Evolutionary conservation across 2,797 vertebrate genomes (phyloP), one percentile per base, ranked within the genome.

Genomic region (Capromys pilorides): DNA sequence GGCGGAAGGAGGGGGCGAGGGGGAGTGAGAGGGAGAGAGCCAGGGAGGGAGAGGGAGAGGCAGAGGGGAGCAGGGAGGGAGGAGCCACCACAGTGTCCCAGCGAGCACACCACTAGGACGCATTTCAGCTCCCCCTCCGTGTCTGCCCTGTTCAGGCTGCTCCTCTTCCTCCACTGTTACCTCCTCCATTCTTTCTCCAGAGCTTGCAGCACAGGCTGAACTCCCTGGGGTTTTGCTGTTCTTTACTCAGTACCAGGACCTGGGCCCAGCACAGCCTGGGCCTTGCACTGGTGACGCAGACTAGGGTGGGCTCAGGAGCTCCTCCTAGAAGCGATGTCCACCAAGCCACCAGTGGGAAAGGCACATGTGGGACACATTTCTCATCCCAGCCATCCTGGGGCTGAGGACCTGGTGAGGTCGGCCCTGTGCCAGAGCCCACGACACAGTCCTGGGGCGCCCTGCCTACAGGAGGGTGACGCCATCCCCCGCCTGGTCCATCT

Each of bases 171-270:
- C 41, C 6, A 13, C 73, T 85, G 78, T 75, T 13, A 9, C 22
- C 59, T 73, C 39, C 49, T 1, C 31, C 82, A 93, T 69, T 31
- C 86, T 84, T 81, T 94, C 57, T 61, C 13, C 75, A 80, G 75
- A 92, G 11, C 57, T 36, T 80, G 3, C 51, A 83, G 88, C 59
- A 59, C 75, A 8, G 2, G 67, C 69, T 79, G 57, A 90, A 85
- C 36, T 10, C 41, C 69, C 33, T 82, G 64, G 19, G 33, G 5
- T 78, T 85, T 91, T 59, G 19, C 61, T 93, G 22, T 75, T 91
- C 89, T 94, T 75, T 61, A 33, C 28, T 11, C 28, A 87, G 18
- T 75, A 28, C n/a, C 69, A 3, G 54, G 18, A 84, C 31, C 39
- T 80, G 64, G 61, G 28, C 31, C 9, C n/a, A n/a, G 51, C 49